A percentile compares a stretch with the other conserved stretches of the same genome.
Conservation (phyloP, 1,140 invertebrate species). For the Drosophila ercepeae region DNA sequence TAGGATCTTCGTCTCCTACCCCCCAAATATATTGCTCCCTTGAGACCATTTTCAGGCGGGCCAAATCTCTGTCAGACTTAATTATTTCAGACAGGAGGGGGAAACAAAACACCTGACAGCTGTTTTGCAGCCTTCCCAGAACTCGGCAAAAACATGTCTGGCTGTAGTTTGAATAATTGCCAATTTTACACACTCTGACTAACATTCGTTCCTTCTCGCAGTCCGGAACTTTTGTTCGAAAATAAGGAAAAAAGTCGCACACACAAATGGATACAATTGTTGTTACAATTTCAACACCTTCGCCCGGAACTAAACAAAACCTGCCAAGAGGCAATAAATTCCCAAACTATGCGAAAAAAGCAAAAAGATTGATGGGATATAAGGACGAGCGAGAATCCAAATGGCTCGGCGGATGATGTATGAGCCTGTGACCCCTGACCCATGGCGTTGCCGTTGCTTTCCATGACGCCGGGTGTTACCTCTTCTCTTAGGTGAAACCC, state of each 20-base stretch:
- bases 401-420: slow-evolving; percentile 70
- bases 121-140: slow-evolving; percentile 12
- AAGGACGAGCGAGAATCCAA: slow-evolving; percentile 53
- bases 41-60: slow-evolving; percentile 3
- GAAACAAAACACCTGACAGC: slow-evolving; percentile 35
- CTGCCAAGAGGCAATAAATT: slow-evolving; percentile 56
- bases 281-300: slow-evolving; percentile 27
- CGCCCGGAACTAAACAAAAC: slow-evolving; percentile 8
- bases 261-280: slow-evolving; percentile 57
- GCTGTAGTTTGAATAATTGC: slow-evolving; percentile 70
- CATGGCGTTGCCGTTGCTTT: slow-evolving; percentile 14
- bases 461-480: slow-evolving; percentile 20
- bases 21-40: neutral
- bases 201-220: neutral
- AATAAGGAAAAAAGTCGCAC: slow-evolving; percentile 18
- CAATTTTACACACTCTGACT: slow-evolving; percentile 59
- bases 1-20: neutral
- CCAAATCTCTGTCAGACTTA: slow-evolving; percentile 57
- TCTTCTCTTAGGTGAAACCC: slow-evolving; percentile 32
- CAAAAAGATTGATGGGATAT: slow-evolving; percentile 67
- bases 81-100: slow-evolving; percentile 48
- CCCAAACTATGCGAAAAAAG: slow-evolving; percentile 33
- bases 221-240: slow-evolving; percentile 14
- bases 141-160: slow-evolving; percentile 49
- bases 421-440: slow-evolving; percentile 54